Evolutionary conservation across 2,113 vertebrate species (phyloP).

Genomic region (Hippocampus guttulatus): DNA sequence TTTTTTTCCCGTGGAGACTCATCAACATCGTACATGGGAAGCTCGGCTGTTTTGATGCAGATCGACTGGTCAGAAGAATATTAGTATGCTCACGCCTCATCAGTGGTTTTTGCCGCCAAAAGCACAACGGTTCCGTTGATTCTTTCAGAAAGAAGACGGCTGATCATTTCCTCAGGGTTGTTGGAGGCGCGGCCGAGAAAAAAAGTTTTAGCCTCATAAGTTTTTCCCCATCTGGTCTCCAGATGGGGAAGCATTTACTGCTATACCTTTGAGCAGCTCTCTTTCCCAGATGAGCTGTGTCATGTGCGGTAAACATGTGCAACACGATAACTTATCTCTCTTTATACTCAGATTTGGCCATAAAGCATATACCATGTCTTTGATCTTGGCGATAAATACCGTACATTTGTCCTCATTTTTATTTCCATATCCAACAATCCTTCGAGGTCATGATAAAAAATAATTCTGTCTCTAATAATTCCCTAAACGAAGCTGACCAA

Average conservation of each 20-base stretch:
- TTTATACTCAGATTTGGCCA: not conserved
- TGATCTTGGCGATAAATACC: not conserved
- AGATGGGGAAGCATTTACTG: not conserved
- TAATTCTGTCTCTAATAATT: not conserved
- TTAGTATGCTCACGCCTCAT: not conserved
- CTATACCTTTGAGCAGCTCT: not conserved
- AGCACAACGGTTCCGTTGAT: not conserved
- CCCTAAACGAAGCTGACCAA: not conserved
- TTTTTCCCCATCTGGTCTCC: not conserved
- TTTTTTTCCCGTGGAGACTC: not conserved
- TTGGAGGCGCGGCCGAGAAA: not conserved
- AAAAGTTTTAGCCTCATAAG: not conserved
- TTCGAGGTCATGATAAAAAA: not conserved
- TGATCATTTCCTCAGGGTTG: not conserved
- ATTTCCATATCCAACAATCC: not conserved
- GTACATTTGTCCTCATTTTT: not conserved
- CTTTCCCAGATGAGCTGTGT: not conserved
- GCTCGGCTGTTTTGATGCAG: not conserved
- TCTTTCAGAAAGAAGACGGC: not conserved
- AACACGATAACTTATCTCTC: not conserved
- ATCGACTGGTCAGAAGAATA: not conserved
- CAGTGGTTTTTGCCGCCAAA: not conserved
- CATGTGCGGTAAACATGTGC: not conserved
- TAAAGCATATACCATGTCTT: not conserved
- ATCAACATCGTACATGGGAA: not conserved